Percentiles rank a stretch among this genome's conserved stretches.
These are phyloP conservation scores for Epicauta chinensis DNA, from an alignment of 1,140 invertebrate genomes.

Conservation along the genomic window DNA sequence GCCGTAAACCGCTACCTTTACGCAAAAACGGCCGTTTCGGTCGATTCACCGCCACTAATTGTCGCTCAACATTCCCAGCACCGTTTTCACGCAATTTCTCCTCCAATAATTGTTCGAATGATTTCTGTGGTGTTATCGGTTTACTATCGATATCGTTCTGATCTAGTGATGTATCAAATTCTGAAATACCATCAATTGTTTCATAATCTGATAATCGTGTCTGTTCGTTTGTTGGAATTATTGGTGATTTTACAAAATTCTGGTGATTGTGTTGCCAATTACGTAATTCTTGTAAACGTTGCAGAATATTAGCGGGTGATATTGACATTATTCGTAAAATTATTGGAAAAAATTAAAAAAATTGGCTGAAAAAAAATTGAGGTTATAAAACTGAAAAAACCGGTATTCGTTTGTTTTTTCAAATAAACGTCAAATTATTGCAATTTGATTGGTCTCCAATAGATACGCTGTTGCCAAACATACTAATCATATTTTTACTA, in stretches of 20 bases:
- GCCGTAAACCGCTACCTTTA: constrained; percentile 32
- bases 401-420: too few relatives aligned
- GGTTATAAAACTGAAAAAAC: too few relatives aligned
- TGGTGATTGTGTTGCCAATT: constrained; percentile 5
- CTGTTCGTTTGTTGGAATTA: neutral
- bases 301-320: constrained; percentile 1
- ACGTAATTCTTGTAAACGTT: neutral
- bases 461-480: too few relatives aligned
- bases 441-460: too few relatives aligned
- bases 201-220: constrained; percentile 10
- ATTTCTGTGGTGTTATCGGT: constrained; percentile 21
- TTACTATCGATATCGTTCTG: constrained; percentile 22
- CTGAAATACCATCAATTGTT: constrained; percentile 16
- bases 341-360: too few relatives aligned
- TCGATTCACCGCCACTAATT: constrained; percentile 18
- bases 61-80: neutral
- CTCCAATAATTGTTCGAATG: constrained; percentile 26
- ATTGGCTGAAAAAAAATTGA: too few relatives aligned
- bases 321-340: constrained; percentile 6
- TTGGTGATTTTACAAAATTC: neutral
- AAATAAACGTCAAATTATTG: too few relatives aligned
- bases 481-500: too few relatives aligned
- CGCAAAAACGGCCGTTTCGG: constrained; percentile 36
- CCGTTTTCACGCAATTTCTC: constrained; percentile 23
- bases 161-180: constrained; percentile 6